Evolutionary conservation across 2,797 vertebrate genomes (phyloP).

Genomic region (Brachyalestes nurse): DNA sequence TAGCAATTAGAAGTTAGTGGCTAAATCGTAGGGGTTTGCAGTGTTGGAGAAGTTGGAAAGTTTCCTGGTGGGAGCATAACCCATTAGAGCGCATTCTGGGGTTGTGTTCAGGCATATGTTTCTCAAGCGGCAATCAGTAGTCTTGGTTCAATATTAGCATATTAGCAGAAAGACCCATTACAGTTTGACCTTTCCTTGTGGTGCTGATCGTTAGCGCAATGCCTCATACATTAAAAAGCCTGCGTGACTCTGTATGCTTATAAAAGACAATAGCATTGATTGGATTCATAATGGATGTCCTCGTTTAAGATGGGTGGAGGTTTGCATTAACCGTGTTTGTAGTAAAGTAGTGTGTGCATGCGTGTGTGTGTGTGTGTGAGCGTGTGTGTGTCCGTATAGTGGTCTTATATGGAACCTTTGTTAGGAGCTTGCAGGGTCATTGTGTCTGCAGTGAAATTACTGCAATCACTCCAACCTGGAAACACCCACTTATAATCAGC

Average conservation of each 20-base stretch:
- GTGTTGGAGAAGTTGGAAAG: background rate
- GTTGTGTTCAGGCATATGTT: constrained; percentile 5
- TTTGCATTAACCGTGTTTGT: constrained; percentile 29
- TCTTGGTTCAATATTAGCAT: constrained; percentile 29
- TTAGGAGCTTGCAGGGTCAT: constrained; percentile 21
- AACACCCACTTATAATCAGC: constrained; percentile 43
- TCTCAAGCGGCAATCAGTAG: constrained; percentile 20
- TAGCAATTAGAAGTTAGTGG: constrained; percentile 12
- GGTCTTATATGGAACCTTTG: constrained; percentile 25
- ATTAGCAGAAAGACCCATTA: constrained; percentile 41
- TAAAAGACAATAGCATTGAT: constrained; percentile 54
- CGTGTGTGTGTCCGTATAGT: constrained; percentile 8
- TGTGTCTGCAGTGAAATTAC: constrained; percentile 46
- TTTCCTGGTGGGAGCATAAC: background rate
- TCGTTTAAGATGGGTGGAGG: constrained; percentile 45
- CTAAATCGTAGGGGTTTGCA: background rate
- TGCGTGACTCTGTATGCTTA: constrained; percentile 37
- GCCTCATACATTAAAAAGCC: constrained; percentile 52
- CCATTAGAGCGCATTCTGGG: constrained; percentile 4
- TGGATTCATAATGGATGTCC: constrained; percentile 48
- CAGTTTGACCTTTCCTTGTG: constrained; percentile 46
- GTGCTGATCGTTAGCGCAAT: constrained; percentile 52
- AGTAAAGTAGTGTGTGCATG: constrained; percentile 35
- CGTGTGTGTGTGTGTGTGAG: constrained; percentile 24
- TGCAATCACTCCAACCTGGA: constrained; percentile 41